Evolutionary conservation across 2,888 invertebrate genomes (phyloP).

Genomic region (Melinaea marsaeus): DNA sequence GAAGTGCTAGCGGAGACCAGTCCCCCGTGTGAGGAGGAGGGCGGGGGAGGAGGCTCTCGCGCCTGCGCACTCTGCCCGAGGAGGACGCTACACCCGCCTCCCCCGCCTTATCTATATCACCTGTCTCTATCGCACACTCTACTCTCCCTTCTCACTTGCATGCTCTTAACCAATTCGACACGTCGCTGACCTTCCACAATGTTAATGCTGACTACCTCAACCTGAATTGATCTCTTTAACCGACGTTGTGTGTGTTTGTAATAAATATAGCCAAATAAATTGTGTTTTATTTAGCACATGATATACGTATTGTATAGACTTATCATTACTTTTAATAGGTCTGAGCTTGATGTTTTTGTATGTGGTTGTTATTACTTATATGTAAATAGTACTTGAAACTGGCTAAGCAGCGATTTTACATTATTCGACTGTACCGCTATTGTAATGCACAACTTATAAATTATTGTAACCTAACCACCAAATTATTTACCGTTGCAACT

Average conservation of each 20-base stretch:
- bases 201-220: conserved; percentile 21
- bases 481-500: no score
- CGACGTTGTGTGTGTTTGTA: background rate
- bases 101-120: conserved; percentile 26
- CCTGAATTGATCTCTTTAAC: conserved; percentile 24
- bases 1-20: conserved; percentile 70
- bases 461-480: no score
- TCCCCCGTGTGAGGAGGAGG: conserved; percentile 73
- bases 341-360: no score
- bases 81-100: conserved; percentile 63
- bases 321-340: no score
- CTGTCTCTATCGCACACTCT: conserved; percentile 5
- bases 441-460: no score
- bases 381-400: no score
- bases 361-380: no score
- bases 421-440: no score
- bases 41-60: conserved; percentile 74
- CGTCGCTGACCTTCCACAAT: conserved; percentile 19
- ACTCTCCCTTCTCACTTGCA: conserved; percentile 1
- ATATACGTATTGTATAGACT: no score
- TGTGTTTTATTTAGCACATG: background rate
- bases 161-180: conserved; percentile 6
- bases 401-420: no score
- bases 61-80: conserved; percentile 69
- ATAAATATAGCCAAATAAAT: background rate